phyloP scores from a whole-genome alignment of 1,140 invertebrate species.

The Drosophila gunungcola region DNA sequence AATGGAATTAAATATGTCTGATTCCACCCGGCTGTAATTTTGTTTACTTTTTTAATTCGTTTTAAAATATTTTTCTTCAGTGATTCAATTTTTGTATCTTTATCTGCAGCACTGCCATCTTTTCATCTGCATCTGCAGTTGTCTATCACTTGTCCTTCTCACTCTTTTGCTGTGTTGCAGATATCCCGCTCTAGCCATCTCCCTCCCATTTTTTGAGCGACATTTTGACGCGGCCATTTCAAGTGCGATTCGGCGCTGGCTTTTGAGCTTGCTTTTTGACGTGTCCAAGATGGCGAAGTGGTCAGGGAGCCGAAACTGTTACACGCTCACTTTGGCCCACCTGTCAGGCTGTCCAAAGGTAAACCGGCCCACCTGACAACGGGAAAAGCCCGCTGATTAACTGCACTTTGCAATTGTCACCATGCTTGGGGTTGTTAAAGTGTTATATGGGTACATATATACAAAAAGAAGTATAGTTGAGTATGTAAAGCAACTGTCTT shows the following conservation, averaged over 20 bases:
- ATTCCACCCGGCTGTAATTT: too few relatives aligned
- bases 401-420: conserved; percentile 14
- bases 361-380: conserved; percentile 27
- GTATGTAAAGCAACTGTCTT: too few relatives aligned
- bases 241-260: conserved; percentile 65
- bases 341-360: conserved; percentile 39
- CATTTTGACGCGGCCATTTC: conserved; percentile 69
- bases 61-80: neutral
- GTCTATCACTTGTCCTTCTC: conserved; percentile 28
- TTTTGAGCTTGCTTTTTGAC: conserved; percentile 34
- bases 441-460: neutral
- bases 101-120: conserved; percentile 27
- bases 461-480: too few relatives aligned
- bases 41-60: too few relatives aligned
- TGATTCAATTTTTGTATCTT: conserved; percentile 21
- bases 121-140: conserved; percentile 47
- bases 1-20: too few relatives aligned
- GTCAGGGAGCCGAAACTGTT: conserved; percentile 23
- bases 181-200: neutral
- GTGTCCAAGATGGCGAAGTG: conserved; percentile 35
- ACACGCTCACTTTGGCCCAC: conserved; percentile 33
- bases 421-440: neutral
- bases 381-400: conserved; percentile 35
- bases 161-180: conserved; percentile 1
- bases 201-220: conserved; percentile 53